Percentiles rank a stretch among this genome's conserved stretches.
Conservation (phyloP, 64 coral and sea anemone genomes). For the Montipora cactus region DNA sequence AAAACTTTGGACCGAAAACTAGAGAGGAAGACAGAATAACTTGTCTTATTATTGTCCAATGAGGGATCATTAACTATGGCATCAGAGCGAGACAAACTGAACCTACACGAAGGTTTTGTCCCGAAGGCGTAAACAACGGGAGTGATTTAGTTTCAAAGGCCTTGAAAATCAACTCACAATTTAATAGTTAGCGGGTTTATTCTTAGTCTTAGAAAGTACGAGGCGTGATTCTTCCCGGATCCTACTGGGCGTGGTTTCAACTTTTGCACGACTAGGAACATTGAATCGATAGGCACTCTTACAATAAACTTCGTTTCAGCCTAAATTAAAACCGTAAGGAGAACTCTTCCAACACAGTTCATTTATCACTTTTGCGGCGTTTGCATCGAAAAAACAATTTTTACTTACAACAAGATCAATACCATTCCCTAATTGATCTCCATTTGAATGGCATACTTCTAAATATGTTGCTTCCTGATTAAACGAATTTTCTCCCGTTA, state of each 20-base stretch:
- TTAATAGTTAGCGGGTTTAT: not conserved
- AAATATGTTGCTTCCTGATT: not conserved
- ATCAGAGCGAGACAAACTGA: not conserved
- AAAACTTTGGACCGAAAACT: not conserved
- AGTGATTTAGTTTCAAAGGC: not conserved
- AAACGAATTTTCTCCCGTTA: not conserved
- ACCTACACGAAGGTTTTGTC: not conserved
- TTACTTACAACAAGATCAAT: not conserved
- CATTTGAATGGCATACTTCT: not conserved
- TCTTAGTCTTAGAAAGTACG: no score
- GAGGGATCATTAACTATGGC: not conserved
- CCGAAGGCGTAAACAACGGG: not conserved
- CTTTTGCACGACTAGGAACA: no score
- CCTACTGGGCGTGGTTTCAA: no score
- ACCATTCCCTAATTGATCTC: not conserved
- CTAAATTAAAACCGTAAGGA: no score
- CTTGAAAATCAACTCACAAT: not conserved
- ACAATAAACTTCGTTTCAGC: no score
- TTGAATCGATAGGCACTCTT: no score
- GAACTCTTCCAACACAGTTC: no score
- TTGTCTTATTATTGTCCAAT: not conserved
- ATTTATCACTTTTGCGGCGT: not conserved
- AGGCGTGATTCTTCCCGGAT: no score
- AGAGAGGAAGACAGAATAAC: not conserved
- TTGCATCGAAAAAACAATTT: not conserved